Percentiles rank a stretch among this genome's conserved stretches.
Conservation (phyloP, 2,113 vertebrate genomes). For the Chrysemys picta region DNA sequence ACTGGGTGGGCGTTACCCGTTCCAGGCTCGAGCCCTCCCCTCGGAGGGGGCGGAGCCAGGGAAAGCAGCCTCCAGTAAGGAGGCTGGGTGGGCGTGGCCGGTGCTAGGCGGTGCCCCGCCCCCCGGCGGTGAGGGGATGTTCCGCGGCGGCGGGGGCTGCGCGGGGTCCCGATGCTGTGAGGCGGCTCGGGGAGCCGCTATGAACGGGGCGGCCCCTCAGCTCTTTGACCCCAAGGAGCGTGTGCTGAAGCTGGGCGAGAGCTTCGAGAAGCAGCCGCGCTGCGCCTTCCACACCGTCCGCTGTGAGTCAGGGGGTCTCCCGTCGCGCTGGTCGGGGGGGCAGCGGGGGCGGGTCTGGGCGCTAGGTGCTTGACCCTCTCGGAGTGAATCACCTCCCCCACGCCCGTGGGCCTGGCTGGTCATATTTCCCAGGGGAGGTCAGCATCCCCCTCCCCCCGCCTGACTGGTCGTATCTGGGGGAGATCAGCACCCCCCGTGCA, state of each 20-base stretch:
- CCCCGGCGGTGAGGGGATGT: constrained; percentile 38
- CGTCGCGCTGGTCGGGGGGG: background rate
- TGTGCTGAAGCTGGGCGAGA: constrained; percentile 91
- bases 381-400: background rate
- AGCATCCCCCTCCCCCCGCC: too few relatives aligned
- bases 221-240: constrained; percentile 91
- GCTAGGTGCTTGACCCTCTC: background rate
- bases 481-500: too few relatives aligned
- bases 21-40: background rate
- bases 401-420: background rate
- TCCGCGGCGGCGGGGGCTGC: background rate
- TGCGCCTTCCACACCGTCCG: constrained; percentile 94
- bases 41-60: background rate
- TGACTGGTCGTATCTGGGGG: background rate
- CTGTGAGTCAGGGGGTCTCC: constrained; percentile 84
- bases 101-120: background rate
- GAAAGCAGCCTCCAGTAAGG: background rate
- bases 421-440: background rate
- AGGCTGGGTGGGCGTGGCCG: background rate
- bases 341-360: too few relatives aligned
- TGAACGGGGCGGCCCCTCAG: constrained; percentile 87
- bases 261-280: constrained; percentile 92
- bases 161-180: constrained; percentile 63
- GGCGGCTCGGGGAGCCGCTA: constrained; percentile 59
- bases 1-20: background rate